Base-by-base conservation (phyloP, 1,140 invertebrate species). In the Hycleus cichorii region DNA sequence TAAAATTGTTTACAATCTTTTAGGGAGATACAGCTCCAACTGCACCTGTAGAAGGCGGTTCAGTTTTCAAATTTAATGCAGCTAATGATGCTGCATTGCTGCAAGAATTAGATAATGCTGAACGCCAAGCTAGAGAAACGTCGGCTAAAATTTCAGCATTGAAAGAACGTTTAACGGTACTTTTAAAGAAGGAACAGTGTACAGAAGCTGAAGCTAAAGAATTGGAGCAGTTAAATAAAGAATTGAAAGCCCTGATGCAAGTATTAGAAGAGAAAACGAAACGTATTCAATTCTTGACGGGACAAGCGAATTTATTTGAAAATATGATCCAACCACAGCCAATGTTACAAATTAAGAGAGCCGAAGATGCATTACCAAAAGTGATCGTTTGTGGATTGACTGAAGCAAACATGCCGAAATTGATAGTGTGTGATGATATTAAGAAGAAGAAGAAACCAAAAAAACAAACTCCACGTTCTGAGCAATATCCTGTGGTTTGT, bases 261-360 rank as follows among this genome's bases (percentile, higher is more conserved):
- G 24, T 72, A 26, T 67, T 74, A 18, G 72, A 74, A 47, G 59
- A 67, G 25, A 73, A 72, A 60, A 74, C 72, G 0, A 71, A 66
- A 61, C 48, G 67, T 26, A 71, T 74, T 40, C 69, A 55, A 39
- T 55, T 46, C 40, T 43, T 53, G 12, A 47, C 39, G 44, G 53
- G 45, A 25, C 66, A 68, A 51, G 59, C 65, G 4, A 68, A 68
- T 51, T 39, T 67, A n/a, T 67, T 69, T 43, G 66, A 64, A 24
- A 62, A 68, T 47, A 62, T 66, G 54, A 51, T 53, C 27, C 39
- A 51, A 12, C 43, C 59, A n/a, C 49, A 60, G 24, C 47, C 61
- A 4, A 27, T 49, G 47, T 27, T 59, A 39, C 49, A 63, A 47
- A 47, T 18, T 2, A 58, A 57, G 26, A 55, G 65, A 18, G 60